Evolutionary conservation across 2,888 invertebrate species (phyloP).

Genomic region (Linnaemya tessellans): DNA sequence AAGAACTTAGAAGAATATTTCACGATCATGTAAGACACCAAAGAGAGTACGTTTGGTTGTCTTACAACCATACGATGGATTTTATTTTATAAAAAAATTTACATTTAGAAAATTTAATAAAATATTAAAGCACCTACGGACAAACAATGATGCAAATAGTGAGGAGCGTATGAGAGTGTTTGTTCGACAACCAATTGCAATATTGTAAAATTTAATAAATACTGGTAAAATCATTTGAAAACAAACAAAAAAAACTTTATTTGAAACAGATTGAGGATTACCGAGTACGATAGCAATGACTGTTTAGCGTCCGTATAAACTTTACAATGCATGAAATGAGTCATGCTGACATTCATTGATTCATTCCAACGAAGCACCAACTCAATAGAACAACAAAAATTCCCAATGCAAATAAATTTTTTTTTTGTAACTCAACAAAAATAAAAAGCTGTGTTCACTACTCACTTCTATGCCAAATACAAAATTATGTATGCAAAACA

Average conservation of each 20-base stretch:
- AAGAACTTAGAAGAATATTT: no score
- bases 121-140: no score
- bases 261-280: conserved; percentile 15
- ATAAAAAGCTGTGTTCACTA: no score
- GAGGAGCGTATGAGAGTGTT: not conserved
- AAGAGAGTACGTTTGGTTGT: no score
- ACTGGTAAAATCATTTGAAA: conserved; percentile 6
- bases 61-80: no score
- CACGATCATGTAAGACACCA: no score
- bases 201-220: not conserved
- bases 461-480: conserved; percentile 27
- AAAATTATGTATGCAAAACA: conserved; percentile 61
- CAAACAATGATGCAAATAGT: not conserved
- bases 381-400: conserved; percentile 15
- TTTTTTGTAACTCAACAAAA: conserved; percentile 10
- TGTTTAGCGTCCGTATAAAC: not conserved
- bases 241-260: not conserved
- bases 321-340: conserved; percentile 19
- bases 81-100: no score
- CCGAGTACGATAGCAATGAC: not conserved
- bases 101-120: no score
- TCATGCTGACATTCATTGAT: conserved; percentile 28
- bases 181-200: not conserved
- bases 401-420: conserved; percentile 1
- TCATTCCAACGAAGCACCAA: conserved; percentile 28